Base-by-base conservation (phyloP, 2,113 vertebrate genomes). In the Machaerirhynchus nigripectus region DNA sequence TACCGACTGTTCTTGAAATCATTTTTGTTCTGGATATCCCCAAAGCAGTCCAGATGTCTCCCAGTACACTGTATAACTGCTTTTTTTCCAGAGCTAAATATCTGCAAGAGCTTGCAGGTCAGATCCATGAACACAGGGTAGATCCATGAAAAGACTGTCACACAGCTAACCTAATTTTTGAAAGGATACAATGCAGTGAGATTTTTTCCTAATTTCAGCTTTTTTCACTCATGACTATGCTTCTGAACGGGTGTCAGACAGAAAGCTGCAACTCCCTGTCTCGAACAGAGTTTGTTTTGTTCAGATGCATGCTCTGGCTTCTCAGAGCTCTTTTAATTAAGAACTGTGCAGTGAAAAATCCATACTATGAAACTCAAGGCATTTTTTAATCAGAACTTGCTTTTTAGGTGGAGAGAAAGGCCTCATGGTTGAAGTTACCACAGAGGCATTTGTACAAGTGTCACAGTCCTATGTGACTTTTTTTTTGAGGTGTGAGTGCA, bases 261-360 rank as follows among this genome's bases (percentile, higher is more conserved):
- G 89, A 96, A 95, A 91, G 63, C 67, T 91, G 53, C 26, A 56
- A 42, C 57, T 97, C 61, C n/a, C 65, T 64, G 35, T 88, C 88
- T 82, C 18, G 20, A 97, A 97, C 95, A 97, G 91, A 96, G 89
- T 97, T 96, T 97, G 89, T 97, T 98, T 97, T 97, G 96, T 98
- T 98, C 93, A 75, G 61, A 71, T 96, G 80, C 91, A 84, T 89
- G 95, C 83, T 85, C 95, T 96, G 95, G 92, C 91, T 97, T 83
- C 77, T 97, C 56, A 47, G 88, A 97, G 84, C 87, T 94, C 94
- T 91, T 94, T 96, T 96, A 92, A 92, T 97, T 97, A 96, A 88
- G 63, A 93, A 11, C 86, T 92, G 55, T 96, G 63, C 95, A 95
- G 84, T 92, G 90, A 95, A 90, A 97, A 97, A 91, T 93, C 94